Evolutionary conservation across 2,888 invertebrate genomes (phyloP), one percentile per base, ranked within the genome.

Genomic region (Idaea aversata): DNA sequence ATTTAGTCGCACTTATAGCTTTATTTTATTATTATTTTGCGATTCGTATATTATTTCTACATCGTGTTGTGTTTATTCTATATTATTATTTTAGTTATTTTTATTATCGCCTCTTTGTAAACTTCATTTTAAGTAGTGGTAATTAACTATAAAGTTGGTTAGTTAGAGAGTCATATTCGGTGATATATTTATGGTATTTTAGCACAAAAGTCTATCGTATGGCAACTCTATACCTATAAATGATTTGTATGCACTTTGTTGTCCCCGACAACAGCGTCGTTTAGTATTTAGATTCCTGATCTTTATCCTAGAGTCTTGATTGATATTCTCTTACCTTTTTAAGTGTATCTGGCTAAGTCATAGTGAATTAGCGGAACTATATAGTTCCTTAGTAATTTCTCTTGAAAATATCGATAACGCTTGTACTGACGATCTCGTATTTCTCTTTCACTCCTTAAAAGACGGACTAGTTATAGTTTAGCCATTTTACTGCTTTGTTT

Each of bases 271-370:
- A 66, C 67, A 71, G 67, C 72, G 76, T 68, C 68, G 63, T 64
- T 47, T 77, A 72, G 65, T 78, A 77, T 73, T 73, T 80, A 76
- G 76, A 76, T 82, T 75, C 75, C 75, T 84, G 77, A 79, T 77
- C 75, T 83, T 80, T 80, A 73, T 74, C 72, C 80, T 83, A 75
- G 76, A 76, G 77, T 77, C 76, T 6, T 58, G n/a, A 58, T 83
- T 86, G 85, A 85, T 81, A 84, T 86, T 85, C 79, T 83, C 80
- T 83, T 88, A 85, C 73, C 77, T 66, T 73, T 82, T 70, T 88
- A 88, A 88, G 87, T 85, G 83, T 83, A 78, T 85, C 82, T 88
- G 87, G 86, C 88, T 91, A 90, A 90, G 90, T 91, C 90, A 88
- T 91, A 90, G 88, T 81, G 77, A 82, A 85, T 71, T 83, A 83